Percentiles rank a stretch among this genome's conserved stretches.
Conservation (phyloP, 2,888 invertebrate species). For the Dynastes maya region DNA sequence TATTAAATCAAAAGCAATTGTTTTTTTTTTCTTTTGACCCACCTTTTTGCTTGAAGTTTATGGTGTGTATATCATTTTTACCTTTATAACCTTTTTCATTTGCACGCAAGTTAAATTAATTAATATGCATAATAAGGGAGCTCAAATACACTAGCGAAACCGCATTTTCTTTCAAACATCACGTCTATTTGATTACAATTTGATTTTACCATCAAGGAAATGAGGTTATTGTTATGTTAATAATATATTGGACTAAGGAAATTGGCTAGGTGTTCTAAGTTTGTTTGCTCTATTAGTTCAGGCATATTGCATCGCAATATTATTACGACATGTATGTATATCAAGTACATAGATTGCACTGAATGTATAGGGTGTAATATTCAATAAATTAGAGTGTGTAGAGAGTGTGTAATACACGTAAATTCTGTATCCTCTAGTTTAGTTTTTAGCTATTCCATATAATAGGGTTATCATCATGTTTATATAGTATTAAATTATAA, state of each 20-base stretch:
- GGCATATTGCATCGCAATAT: neutral
- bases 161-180: too few species aligned
- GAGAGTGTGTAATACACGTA: too few species aligned
- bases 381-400: conserved; percentile 6
- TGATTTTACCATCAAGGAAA: too few species aligned
- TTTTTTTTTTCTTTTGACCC: too few species aligned
- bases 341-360: neutral
- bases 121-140: too few species aligned
- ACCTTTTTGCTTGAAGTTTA: too few species aligned
- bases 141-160: neutral
- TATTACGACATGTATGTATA: neutral
- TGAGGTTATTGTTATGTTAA: neutral
- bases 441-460: neutral
- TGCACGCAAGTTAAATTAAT: too few species aligned
- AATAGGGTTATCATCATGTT: neutral
- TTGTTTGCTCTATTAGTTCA: conserved; percentile 5
- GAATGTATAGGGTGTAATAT: neutral
- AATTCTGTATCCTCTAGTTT: neutral
- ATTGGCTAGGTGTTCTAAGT: neutral
- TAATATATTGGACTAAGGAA: neutral
- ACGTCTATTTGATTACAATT: too few species aligned
- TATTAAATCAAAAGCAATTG: too few species aligned
- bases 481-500: conserved; percentile 10
- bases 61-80: too few species aligned
- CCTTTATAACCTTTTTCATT: too few species aligned